These are phyloP conservation scores for Iphiclides podalirius DNA, from an alignment of 2,888 invertebrate genomes.

Conservation along the genomic window DNA sequence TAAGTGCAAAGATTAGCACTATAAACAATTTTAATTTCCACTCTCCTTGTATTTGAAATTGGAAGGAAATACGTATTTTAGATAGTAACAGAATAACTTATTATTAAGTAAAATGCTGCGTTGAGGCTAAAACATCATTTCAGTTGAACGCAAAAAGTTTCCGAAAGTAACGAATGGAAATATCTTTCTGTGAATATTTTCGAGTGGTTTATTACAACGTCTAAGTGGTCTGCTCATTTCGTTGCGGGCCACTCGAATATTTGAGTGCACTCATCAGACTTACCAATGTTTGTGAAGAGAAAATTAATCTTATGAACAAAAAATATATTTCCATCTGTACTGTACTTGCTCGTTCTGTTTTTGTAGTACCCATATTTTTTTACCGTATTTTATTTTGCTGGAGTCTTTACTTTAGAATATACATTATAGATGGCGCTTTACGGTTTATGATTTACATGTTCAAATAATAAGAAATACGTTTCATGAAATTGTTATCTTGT, in stretches of 20 bases:
- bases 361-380: not conserved
- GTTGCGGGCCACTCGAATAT: conserved; percentile 47
- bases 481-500: too few relatives aligned
- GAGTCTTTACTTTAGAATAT: too few relatives aligned
- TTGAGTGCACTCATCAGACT: conserved; percentile 45
- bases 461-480: too few relatives aligned
- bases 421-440: not conserved
- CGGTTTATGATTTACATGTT: too few relatives aligned
- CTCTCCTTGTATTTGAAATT: too few relatives aligned
- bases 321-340: conserved; percentile 14
- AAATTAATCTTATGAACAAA: conserved; percentile 33
- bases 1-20: too few relatives aligned
- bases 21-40: too few relatives aligned
- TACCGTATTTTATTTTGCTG: not conserved
- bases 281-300: conserved; percentile 36
- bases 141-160: conserved; percentile 5
- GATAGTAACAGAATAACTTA: too few relatives aligned
- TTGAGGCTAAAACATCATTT: conserved; percentile 8
- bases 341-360: not conserved
- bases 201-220: conserved; percentile 61
- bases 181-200: conserved; percentile 42
- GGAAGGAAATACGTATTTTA: too few relatives aligned
- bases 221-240: conserved; percentile 74
- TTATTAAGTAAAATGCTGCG: too few relatives aligned
- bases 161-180: conserved; percentile 29